Evolutionary conservation across 2,888 invertebrate genomes (phyloP).

Genomic region (Cataglyphis cursor): DNA sequence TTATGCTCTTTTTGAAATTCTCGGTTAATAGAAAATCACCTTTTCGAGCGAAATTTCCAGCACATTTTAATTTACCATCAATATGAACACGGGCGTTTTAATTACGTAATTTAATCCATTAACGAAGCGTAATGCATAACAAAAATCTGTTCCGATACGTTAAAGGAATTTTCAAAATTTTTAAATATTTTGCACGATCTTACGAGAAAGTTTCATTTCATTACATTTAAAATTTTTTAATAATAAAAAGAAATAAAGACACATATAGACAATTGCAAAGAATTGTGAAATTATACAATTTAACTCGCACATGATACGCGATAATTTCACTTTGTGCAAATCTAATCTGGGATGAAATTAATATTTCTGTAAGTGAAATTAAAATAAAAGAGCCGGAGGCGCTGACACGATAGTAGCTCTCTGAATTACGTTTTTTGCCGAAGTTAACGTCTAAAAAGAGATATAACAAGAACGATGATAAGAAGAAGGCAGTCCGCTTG

Average conservation of each 20-base stretch:
- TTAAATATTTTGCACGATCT: constrained; percentile 5
- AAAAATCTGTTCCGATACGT: constrained; percentile 19
- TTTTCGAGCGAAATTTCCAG: not conserved
- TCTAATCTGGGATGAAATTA: not conserved
- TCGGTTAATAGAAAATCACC: constrained; percentile 6
- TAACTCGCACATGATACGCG: constrained; percentile 13
- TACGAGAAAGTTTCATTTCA: constrained; percentile 15
- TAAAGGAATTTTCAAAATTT: constrained; percentile 5
- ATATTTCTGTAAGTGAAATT: constrained; percentile 20
- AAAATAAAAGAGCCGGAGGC: constrained; percentile 4
- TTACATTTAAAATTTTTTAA: constrained; percentile 2
- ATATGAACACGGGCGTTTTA: not conserved
- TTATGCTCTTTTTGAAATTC: not conserved
- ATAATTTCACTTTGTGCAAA: constrained; percentile 15
- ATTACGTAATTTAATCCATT: constrained; percentile 39
- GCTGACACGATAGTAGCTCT: not conserved
- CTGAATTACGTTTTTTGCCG: not conserved
- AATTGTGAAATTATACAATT: constrained; percentile 29
- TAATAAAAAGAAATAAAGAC: not conserved
- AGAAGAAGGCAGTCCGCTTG: not conserved
- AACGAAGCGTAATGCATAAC: not conserved
- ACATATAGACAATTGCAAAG: not conserved
- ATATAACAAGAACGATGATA: not conserved
- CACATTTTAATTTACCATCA: not conserved
- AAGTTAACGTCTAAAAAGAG: constrained; percentile 19